Percentiles rank a stretch among this genome's conserved stretches.
These are phyloP conservation scores for Avahi laniger DNA, from an alignment of 2,797 vertebrate genomes.

Conservation along the genomic window DNA sequence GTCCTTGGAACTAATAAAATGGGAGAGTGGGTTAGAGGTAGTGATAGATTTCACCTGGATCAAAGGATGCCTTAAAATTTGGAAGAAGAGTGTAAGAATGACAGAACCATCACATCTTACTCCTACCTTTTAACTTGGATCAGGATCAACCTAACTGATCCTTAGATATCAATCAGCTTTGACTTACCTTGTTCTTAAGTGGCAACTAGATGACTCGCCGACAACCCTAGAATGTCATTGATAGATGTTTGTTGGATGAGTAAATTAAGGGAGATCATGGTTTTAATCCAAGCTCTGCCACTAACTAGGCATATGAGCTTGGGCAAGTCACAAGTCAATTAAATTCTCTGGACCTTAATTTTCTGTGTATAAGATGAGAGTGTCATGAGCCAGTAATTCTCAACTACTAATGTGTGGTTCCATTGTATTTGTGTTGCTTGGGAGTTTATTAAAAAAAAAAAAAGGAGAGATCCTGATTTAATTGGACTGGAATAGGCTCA, in stretches of 20 bases:
- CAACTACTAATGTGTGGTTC: background rate
- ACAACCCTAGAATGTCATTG: background rate
- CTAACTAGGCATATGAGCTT: background rate
- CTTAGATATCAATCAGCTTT: background rate
- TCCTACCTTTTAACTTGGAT: background rate
- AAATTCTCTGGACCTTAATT: background rate
- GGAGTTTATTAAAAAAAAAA: background rate
- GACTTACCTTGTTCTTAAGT: background rate
- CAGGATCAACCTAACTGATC: background rate
- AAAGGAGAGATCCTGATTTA: background rate
- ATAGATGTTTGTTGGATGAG: background rate
- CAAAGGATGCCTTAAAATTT: background rate
- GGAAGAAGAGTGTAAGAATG: background rate
- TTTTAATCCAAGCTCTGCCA: background rate
- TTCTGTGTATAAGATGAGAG: background rate
- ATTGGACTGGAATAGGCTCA: background rate
- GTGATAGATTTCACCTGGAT: background rate
- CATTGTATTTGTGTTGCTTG: background rate
- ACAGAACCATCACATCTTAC: background rate
- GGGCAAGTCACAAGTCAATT: background rate
- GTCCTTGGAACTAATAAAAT: background rate
- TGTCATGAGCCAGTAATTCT: background rate
- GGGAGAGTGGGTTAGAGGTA: background rate
- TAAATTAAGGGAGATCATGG: background rate
- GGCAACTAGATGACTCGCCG: background rate